Conservation (phyloP, 2,113 vertebrate species). For the Xiphophorus couchianus region DNA sequence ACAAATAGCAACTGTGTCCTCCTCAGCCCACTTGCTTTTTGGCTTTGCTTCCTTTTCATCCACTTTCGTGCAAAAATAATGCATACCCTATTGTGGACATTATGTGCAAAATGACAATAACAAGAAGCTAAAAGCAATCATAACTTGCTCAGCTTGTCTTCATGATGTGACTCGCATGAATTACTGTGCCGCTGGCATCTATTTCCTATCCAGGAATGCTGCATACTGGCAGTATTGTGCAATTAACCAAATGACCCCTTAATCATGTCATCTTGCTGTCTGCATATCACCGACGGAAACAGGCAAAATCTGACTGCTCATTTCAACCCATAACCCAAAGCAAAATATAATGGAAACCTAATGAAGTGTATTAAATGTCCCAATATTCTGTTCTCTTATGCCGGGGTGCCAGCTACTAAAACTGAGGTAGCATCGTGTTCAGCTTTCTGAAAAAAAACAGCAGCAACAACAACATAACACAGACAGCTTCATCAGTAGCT, state of each 20-base stretch:
- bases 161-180: conserved; percentile 51
- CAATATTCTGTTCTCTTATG: conserved; percentile 43
- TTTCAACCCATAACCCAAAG: conserved; percentile 64
- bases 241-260: conserved; percentile 79
- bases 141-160: conserved; percentile 58
- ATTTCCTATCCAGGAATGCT: conserved; percentile 54
- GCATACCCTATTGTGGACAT: conserved; percentile 33
- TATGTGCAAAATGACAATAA: conserved; percentile 41
- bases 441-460: not conserved
- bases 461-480: conserved; percentile 1
- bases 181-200: conserved; percentile 58
- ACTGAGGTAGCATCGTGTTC: conserved; percentile 22
- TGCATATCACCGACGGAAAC: conserved; percentile 62
- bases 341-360: conserved; percentile 74
- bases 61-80: conserved; percentile 7
- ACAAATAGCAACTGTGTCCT: conserved; percentile 1
- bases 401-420: conserved; percentile 34
- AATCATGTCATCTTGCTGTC: conserved; percentile 71
- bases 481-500: conserved; percentile 10
- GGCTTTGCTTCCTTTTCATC: conserved; percentile 1
- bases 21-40: not conserved
- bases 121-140: conserved; percentile 59
- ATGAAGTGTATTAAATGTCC: conserved; percentile 67
- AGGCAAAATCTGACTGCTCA: conserved; percentile 67
- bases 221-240: conserved; percentile 61